phyloP scores from a whole-genome alignment of 2,888 invertebrate genomes.

The Synergus itoensis region DNA sequence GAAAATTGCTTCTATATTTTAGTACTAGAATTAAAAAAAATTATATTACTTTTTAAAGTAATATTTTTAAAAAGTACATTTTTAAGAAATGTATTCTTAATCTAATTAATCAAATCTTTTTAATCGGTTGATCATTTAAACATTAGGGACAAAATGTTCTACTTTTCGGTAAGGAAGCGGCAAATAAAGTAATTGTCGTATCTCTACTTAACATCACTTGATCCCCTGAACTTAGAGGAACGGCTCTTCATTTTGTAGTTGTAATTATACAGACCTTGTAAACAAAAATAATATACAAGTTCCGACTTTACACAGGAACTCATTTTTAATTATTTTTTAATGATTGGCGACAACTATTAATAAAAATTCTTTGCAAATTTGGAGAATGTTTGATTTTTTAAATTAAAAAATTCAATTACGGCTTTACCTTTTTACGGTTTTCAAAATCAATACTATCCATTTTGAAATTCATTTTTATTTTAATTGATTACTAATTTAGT shows the following conservation, averaged over 20 bases:
- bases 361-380: not conserved
- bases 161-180: constrained; percentile 66
- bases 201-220: constrained; percentile 68
- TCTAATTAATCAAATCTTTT: not conserved
- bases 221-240: constrained; percentile 60
- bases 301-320: constrained; percentile 50
- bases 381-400: no score
- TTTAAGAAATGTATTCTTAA: no score
- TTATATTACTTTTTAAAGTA: no score
- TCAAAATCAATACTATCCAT: no score
- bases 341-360: not conserved
- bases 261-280: constrained; percentile 61
- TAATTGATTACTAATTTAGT: no score
- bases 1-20: no score
- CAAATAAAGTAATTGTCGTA: constrained; percentile 67
- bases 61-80: no score
- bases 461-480: no score
- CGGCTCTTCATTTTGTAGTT: constrained; percentile 61
- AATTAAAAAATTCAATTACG: no score
- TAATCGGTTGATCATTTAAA: constrained; percentile 1
- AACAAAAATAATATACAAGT: constrained; percentile 56
- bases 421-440: no score
- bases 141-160: constrained; percentile 49
- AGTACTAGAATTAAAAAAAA: no score
- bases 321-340: not conserved